Evolutionary conservation across 2,888 invertebrate genomes (phyloP), one percentile per base, ranked within the genome.

Genomic region (Diarsia mendica): DNA sequence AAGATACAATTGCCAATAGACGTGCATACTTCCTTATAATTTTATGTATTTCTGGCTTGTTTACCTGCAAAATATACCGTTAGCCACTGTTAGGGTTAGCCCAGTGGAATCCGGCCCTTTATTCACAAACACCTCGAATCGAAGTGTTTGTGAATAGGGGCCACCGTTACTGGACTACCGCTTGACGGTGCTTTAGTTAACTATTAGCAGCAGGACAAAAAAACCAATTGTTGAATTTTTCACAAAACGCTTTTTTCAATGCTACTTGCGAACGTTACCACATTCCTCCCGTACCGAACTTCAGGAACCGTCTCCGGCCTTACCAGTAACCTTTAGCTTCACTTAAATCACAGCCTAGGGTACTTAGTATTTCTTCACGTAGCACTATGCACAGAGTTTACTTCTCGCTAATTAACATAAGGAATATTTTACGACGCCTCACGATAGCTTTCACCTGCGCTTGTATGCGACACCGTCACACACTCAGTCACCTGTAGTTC

Each of bases 351-450:
- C 28, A n/a, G 9, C 23, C n/a, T 55, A 55, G 55, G 55, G 55
- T 20, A 23, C 18, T 39, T 18, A 23, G 23, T 20, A 58, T 73
- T 58, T 39, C 58, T 72, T 15, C 39, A 8, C 20, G 11, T 72
- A 48, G 6, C 48, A 58, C 48, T 18, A 18, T 6, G 28, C 5
- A 28, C 23, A n/a, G 18, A 53, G 60, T 49, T 61, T 13, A 33
- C 44, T 70, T 67, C 58, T 77, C 46, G 23, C 72, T 72, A 60
- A 72, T 72, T 72, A 77, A 18, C 80, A 72, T 82, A 77, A 15
- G 51, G 68, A 63, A 77, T 77, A 66, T 67, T 69, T 82, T 67
- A 80, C 61, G 58, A 67, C 33, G 63, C 63, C 20, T 72, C 49
- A 64, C 39, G 39, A 68, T 44, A 49, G 58, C 72, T 77, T 77